A percentile compares a stretch with the other conserved stretches of the same genome.
These are phyloP conservation scores for Scelioninae gen. 2 DNA, from an alignment of 2,888 invertebrate genomes.

Conservation along the genomic window DNA sequence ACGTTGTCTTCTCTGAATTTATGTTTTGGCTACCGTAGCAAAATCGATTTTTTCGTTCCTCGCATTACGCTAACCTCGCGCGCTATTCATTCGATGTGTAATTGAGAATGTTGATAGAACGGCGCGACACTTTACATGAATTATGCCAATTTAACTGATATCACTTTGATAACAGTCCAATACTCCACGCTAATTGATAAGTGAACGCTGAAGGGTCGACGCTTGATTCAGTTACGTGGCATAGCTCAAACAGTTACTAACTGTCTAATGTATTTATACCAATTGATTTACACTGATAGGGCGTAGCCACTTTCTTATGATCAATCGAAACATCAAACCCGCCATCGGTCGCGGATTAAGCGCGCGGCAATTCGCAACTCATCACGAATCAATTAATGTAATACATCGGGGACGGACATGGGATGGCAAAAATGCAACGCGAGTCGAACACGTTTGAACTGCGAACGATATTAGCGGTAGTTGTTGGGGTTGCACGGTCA, in stretches of 20 bases:
- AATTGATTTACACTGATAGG: constrained; percentile 22
- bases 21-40: background rate
- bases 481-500: constrained; percentile 6
- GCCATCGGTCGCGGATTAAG: constrained; percentile 1
- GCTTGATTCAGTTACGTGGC: constrained; percentile 35
- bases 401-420: too few relatives aligned
- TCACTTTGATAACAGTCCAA: constrained; percentile 43
- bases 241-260: constrained; percentile 24
- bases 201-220: constrained; percentile 31
- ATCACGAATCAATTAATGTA: constrained; percentile 3
- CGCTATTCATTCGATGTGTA: constrained; percentile 17
- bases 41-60: background rate
- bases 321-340: constrained; percentile 8
- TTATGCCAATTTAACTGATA: constrained; percentile 30
- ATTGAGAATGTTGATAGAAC: constrained; percentile 13
- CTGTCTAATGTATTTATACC: constrained; percentile 37
- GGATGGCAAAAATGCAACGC: too few relatives aligned
- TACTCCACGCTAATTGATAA: constrained; percentile 40
- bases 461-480: constrained; percentile 12
- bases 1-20: background rate
- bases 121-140: constrained; percentile 38
- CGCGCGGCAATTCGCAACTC: constrained; percentile 1
- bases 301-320: constrained; percentile 10
- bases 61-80: background rate
- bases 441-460: constrained; percentile 13